These are phyloP conservation scores for Rhogogaster chlorosoma DNA, from an alignment of 2,888 invertebrate species.

Conservation along the genomic window DNA sequence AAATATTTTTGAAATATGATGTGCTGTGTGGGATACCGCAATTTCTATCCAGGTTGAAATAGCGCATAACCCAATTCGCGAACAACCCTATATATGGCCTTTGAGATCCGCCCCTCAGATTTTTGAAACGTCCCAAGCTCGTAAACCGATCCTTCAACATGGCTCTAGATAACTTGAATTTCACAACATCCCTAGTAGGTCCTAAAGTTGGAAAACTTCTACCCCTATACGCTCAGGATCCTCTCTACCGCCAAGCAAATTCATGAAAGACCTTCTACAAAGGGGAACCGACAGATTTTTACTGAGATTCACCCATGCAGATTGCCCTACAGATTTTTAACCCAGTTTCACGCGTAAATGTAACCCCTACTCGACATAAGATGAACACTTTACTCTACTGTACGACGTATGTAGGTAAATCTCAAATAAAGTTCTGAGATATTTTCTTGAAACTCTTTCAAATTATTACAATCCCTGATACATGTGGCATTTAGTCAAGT, in stretches of 20 bases:
- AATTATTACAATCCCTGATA: neutral
- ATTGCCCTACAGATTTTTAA: neutral
- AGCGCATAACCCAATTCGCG: neutral
- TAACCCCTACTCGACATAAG: conserved; percentile 2
- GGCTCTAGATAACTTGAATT: conserved; percentile 25
- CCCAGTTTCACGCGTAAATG: neutral
- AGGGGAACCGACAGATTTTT: conserved; percentile 1
- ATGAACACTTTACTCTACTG: neutral
- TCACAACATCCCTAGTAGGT: conserved; percentile 23
- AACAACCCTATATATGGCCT: conserved; percentile 8
- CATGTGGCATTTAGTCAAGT: neutral
- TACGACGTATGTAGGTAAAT: neutral
- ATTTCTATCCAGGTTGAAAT: neutral
- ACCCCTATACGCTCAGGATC: conserved; percentile 16
- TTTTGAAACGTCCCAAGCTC: conserved; percentile 3
- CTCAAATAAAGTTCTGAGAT: neutral
- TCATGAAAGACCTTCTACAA: neutral
- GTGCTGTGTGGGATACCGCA: neutral
- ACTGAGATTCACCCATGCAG: conserved; percentile 2
- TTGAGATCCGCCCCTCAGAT: neutral
- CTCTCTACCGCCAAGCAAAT: conserved; percentile 20
- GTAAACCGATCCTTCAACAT: conserved; percentile 19
- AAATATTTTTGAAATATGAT: neutral
- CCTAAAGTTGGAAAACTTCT: conserved; percentile 21
- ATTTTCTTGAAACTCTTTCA: neutral